These are phyloP conservation scores for Malacoctenus gilli DNA, from an alignment of 2,797 vertebrate species.

Conservation along the genomic window DNA sequence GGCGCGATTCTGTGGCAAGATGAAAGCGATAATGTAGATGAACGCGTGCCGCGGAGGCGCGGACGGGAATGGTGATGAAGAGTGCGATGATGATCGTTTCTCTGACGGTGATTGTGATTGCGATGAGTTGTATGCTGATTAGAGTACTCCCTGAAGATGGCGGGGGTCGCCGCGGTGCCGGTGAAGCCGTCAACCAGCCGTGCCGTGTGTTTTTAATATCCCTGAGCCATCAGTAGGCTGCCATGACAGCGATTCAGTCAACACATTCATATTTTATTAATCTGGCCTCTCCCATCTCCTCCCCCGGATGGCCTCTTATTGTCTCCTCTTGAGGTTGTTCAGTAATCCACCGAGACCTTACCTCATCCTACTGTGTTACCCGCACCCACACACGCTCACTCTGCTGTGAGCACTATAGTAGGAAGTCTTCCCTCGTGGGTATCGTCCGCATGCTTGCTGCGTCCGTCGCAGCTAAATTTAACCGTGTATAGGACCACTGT, in stretches of 20 bases:
- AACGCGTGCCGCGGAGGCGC: slow-evolving; percentile 41
- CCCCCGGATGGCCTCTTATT: slow-evolving; percentile 61
- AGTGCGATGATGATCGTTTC: slow-evolving; percentile 57
- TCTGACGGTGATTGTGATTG: slow-evolving; percentile 63
- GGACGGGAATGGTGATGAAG: slow-evolving; percentile 62
- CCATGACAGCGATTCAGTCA: slow-evolving; percentile 83
- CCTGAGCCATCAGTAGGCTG: slow-evolving; percentile 54
- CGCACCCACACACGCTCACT: slow-evolving; percentile 51
- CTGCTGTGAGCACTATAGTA: slow-evolving; percentile 37
- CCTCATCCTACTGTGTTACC: slow-evolving; percentile 55
- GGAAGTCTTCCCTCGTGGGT: slow-evolving; percentile 47
- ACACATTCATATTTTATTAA: slow-evolving; percentile 90
- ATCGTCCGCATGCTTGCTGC: slow-evolving; percentile 21
- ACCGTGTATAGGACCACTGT: slow-evolving; percentile 18
- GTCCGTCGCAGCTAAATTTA: slow-evolving; percentile 51
- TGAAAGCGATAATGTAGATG: slow-evolving; percentile 62
- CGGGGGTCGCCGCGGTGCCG: slow-evolving; percentile 42
- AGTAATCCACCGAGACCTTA: slow-evolving; percentile 60
- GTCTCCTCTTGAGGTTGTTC: slow-evolving; percentile 67
- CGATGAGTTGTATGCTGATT: slow-evolving; percentile 65
- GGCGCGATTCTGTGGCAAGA: slow-evolving; percentile 29
- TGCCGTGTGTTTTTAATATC: slow-evolving; percentile 56
- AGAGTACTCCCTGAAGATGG: slow-evolving; percentile 54
- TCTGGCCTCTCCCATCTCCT: slow-evolving; percentile 70
- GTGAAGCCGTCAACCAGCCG: slow-evolving; percentile 59